Percentiles rank a stretch among this genome's conserved stretches.
phyloP scores from a whole-genome alignment of 1,140 invertebrate species.

The Lordiphosa clarofinis region DNA sequence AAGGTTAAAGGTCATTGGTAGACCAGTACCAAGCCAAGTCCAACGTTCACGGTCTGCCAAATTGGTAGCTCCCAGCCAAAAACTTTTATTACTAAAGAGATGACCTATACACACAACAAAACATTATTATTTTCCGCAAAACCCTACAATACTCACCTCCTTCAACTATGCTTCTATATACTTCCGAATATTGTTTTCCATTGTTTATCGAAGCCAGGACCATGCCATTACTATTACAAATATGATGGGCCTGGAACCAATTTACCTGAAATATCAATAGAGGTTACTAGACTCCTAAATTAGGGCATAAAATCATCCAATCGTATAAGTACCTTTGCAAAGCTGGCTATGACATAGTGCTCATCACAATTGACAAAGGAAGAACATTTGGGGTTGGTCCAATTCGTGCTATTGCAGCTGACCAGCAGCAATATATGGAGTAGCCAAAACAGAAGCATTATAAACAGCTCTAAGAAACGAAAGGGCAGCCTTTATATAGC shows the following conservation, averaged over 20 bases:
- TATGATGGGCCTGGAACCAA: constrained; percentile 42
- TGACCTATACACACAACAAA: constrained; percentile 3
- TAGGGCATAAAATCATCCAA: neutral
- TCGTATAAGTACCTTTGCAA: constrained; percentile 19
- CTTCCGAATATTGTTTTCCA: constrained; percentile 24
- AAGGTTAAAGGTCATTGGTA: constrained; percentile 35
- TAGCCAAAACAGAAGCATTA: constrained; percentile 36
- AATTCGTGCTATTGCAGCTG: neutral
- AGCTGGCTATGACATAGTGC: constrained; percentile 31
- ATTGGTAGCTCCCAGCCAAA: constrained; percentile 58
- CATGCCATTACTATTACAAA: constrained; percentile 35
- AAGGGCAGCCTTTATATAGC: too few species aligned
- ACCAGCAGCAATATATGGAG: constrained; percentile 17
- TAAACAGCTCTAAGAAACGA: constrained; percentile 6
- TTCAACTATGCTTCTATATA: constrained; percentile 17
- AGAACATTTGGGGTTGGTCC: neutral
- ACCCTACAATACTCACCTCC: constrained; percentile 16
- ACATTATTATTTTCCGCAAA: too few species aligned
- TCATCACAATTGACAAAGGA: constrained; percentile 11
- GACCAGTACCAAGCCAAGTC: constrained; percentile 45
- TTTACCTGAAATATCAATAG: constrained; percentile 19
- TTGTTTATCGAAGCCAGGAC: constrained; percentile 44
- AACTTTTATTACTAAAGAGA: constrained; percentile 17
- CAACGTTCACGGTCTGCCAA: constrained; percentile 18
- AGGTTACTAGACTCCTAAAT: neutral